phyloP scores from a whole-genome alignment of 2,888 invertebrate genomes.

The Megamerina dolium region DNA sequence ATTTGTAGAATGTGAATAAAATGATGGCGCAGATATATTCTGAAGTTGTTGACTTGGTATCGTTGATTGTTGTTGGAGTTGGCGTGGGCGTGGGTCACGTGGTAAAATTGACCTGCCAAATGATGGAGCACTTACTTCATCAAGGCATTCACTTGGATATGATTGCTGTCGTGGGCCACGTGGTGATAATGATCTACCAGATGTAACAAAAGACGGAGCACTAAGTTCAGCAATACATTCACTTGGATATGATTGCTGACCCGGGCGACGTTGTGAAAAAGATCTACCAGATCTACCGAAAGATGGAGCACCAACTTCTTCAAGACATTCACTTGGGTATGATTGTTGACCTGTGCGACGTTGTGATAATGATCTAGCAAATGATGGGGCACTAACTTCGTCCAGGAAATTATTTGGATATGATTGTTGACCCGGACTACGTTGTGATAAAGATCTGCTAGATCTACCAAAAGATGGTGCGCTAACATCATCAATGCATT shows the following conservation, averaged over 20 bases:
- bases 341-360: no score
- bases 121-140: slow-evolving; percentile 10
- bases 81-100: slow-evolving; percentile 10
- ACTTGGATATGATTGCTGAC: slow-evolving; percentile 1
- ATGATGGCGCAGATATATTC: slow-evolving; percentile 8
- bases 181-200: neutral
- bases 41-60: slow-evolving; percentile 8
- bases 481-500: slow-evolving; percentile 1
- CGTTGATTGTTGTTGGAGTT: slow-evolving; percentile 3
- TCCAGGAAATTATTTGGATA: no score
- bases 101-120: slow-evolving; percentile 6
- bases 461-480: slow-evolving; percentile 5
- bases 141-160: slow-evolving; percentile 11
- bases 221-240: slow-evolving; percentile 11
- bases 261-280: no score
- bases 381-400: slow-evolving; percentile 3
- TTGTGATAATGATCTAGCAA: slow-evolving; percentile 1
- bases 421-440: no score
- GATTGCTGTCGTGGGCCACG: neutral
- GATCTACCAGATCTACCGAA: neutral
- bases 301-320: neutral
- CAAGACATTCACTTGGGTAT: neutral
- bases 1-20: slow-evolving; percentile 3
- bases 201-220: slow-evolving; percentile 6
- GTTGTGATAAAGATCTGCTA: no score